Evolutionary conservation across 2,888 invertebrate species (phyloP).

Genomic region (Myopa tessellatipennis): DNA sequence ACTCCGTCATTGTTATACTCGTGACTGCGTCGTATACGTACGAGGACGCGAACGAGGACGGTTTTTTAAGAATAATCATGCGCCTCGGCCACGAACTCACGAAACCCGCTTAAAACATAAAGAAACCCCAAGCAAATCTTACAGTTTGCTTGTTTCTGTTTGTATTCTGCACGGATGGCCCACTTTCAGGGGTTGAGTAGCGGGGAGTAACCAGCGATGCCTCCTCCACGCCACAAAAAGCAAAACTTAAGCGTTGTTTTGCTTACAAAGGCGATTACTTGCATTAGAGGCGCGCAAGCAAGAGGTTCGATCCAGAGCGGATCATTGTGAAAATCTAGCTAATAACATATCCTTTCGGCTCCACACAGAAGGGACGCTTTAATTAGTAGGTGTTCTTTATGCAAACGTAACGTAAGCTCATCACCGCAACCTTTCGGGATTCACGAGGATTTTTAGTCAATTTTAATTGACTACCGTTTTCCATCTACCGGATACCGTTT

Average conservation of each 20-base stretch:
- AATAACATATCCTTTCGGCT: background rate
- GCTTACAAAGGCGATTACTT: conserved; percentile 63
- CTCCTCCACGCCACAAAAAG: conserved; percentile 44
- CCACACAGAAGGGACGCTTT: background rate
- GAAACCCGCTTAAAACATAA: conserved; percentile 20
- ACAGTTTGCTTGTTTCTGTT: conserved; percentile 32
- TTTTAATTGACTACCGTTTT: too few relatives aligned
- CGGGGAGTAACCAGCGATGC: conserved; percentile 19
- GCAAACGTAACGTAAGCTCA: background rate
- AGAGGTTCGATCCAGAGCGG: conserved; percentile 55
- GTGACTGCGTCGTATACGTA: conserved; percentile 40
- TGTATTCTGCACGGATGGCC: conserved; percentile 26
- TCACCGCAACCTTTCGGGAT: too few relatives aligned
- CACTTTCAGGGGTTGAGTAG: conserved; percentile 17
- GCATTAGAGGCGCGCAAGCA: conserved; percentile 61
- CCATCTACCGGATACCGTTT: too few relatives aligned
- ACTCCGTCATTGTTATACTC: conserved; percentile 54
- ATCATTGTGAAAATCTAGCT: conserved; percentile 5
- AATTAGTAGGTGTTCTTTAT: background rate
- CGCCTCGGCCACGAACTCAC: conserved; percentile 39
- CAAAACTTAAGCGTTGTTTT: conserved; percentile 64
- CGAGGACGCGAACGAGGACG: conserved; percentile 45
- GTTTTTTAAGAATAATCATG: conserved; percentile 41
- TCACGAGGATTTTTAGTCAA: too few relatives aligned
- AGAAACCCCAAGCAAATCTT: conserved; percentile 39